These are phyloP conservation scores for Ectobius pallidus DNA, from an alignment of 2,888 invertebrate genomes.

Conservation along the genomic window DNA sequence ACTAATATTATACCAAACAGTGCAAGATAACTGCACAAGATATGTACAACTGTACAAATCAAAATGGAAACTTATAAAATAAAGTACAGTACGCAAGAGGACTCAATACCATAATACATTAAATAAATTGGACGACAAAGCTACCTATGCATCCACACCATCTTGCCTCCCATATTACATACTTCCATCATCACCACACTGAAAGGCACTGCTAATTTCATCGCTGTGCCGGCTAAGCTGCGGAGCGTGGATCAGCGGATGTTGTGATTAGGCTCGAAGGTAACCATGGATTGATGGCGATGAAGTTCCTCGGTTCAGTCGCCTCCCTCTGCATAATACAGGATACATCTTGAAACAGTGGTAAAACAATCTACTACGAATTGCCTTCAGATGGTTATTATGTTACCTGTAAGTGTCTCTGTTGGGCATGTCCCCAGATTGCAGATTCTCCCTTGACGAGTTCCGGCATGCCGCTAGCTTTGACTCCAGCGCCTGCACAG, in stretches of 20 bases:
- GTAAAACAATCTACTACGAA: background rate
- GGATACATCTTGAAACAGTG: background rate
- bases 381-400: background rate
- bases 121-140: too few relatives aligned
- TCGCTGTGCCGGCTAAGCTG: slow-evolving; percentile 17
- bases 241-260: background rate
- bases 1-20: too few relatives aligned
- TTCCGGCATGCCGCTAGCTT: slow-evolving; percentile 68
- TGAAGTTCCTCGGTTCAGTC: slow-evolving; percentile 45
- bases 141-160: too few relatives aligned
- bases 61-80: too few relatives aligned
- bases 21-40: too few relatives aligned
- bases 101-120: too few relatives aligned
- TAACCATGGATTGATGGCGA: slow-evolving; percentile 47
- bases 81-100: too few relatives aligned
- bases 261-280: slow-evolving; percentile 34
- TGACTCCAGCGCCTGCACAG: slow-evolving; percentile 68
- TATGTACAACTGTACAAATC: too few relatives aligned
- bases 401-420: slow-evolving; percentile 43
- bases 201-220: slow-evolving; percentile 6
- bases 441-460: slow-evolving; percentile 50
- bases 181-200: too few relatives aligned
- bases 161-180: too few relatives aligned
- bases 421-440: slow-evolving; percentile 37
- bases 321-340: slow-evolving; percentile 44